Percentiles rank a stretch among this genome's conserved stretches.
These are phyloP conservation scores for Brenthis ino DNA, from an alignment of 2,888 invertebrate species.

Conservation along the genomic window DNA sequence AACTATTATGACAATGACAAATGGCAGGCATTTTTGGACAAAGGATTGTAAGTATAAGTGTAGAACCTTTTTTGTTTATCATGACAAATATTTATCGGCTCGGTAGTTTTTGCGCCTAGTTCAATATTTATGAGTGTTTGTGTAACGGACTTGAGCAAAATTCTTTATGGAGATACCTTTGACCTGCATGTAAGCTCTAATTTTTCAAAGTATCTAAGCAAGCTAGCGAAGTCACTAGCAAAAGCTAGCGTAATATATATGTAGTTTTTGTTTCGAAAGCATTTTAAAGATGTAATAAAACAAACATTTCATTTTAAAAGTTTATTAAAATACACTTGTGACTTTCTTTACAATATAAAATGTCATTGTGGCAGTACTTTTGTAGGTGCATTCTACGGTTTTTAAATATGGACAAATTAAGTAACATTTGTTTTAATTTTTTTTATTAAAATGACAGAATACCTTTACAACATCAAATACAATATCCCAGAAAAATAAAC, in stretches of 20 bases:
- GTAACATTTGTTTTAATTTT: constrained; percentile 12
- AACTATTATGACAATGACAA: constrained; percentile 52
- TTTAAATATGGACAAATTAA: constrained; percentile 5
- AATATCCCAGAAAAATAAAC: constrained; percentile 15
- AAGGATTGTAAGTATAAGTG: not conserved
- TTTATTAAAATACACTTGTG: constrained; percentile 49
- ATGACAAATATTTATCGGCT: not conserved
- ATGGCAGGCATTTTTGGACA: not conserved
- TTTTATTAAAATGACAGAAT: constrained; percentile 5
- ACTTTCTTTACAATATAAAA: constrained; percentile 49
- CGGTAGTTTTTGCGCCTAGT: no score
- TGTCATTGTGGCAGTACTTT: constrained; percentile 31
- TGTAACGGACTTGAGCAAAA: no score
- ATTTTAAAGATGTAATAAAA: not conserved
- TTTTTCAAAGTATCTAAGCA: no score
- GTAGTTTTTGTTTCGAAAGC: no score
- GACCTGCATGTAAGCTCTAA: no score
- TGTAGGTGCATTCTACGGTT: constrained; percentile 7
- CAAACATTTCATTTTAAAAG: constrained; percentile 35
- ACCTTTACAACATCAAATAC: constrained; percentile 4
- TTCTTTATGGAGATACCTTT: no score
- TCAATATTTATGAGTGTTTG: no score
- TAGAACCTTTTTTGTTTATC: not conserved
- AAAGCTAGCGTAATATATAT: no score
- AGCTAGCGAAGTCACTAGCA: no score